Conservation (phyloP, 1,140 invertebrate genomes). For the Trachymyrmex septentrionalis region DNA sequence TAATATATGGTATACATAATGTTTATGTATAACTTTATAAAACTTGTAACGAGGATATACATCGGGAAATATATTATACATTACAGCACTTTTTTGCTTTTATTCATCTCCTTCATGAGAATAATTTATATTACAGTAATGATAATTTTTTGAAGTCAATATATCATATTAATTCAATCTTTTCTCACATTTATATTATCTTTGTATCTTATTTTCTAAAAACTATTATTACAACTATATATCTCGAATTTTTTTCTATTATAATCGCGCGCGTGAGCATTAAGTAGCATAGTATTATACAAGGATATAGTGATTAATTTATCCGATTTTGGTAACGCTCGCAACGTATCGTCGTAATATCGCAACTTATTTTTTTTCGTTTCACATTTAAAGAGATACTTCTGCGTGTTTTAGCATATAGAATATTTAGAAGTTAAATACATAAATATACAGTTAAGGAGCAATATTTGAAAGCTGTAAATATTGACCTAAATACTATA, state of each 20-base stretch:
- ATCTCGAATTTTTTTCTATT: slow-evolving; percentile 79
- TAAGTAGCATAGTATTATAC: slow-evolving; percentile 83
- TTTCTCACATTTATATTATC: slow-evolving; percentile 83
- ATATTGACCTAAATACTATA: slow-evolving; percentile 69
- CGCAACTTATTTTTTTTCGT: slow-evolving; percentile 47
- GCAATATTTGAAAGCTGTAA: slow-evolving; percentile 68
- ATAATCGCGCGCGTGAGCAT: slow-evolving; percentile 76
- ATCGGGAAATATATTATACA: slow-evolving; percentile 53
- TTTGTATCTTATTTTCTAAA: slow-evolving; percentile 81
- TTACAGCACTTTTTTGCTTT: slow-evolving; percentile 80
- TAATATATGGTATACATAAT: slow-evolving; percentile 37
- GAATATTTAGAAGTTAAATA: slow-evolving; percentile 60
- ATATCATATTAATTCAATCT: slow-evolving; percentile 78
- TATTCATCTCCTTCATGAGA: slow-evolving; percentile 85
- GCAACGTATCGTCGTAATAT: slow-evolving; percentile 55
- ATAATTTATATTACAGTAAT: slow-evolving; percentile 86
- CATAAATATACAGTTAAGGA: slow-evolving; percentile 64
- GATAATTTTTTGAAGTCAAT: slow-evolving; percentile 82
- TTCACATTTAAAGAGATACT: slow-evolving; percentile 59
- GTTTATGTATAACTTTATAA: slow-evolving; percentile 62
- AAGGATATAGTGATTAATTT: slow-evolving; percentile 78
- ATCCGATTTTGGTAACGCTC: slow-evolving; percentile 60
- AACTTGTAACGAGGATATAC: slow-evolving; percentile 59
- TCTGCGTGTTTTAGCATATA: slow-evolving; percentile 17
- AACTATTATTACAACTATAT: slow-evolving; percentile 80